These are phyloP conservation scores for Fulica atra DNA, from an alignment of 2,113 vertebrate genomes.

Conservation along the genomic window DNA sequence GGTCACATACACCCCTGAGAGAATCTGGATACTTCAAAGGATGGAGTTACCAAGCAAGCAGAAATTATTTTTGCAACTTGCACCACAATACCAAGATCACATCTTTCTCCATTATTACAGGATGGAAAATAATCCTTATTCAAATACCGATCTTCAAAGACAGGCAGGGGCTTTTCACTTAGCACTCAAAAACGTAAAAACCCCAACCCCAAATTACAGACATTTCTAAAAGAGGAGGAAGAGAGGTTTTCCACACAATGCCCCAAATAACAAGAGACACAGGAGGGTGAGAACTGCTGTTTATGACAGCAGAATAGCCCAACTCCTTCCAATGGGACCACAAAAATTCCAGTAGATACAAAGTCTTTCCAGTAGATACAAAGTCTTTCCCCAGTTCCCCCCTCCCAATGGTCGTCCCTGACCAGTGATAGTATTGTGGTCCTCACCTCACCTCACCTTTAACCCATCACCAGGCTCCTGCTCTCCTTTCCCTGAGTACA, in stretches of 20 bases:
- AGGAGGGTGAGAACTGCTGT: background rate
- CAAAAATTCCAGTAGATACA: background rate
- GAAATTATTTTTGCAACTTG: conserved; percentile 55
- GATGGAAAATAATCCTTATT: conserved; percentile 21
- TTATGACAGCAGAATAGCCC: background rate
- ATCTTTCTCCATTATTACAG: background rate
- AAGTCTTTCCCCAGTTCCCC: background rate
- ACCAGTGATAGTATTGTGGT: background rate
- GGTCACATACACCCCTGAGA: conserved; percentile 60
- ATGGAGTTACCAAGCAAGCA: conserved; percentile 48
- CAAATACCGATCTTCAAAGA: background rate
- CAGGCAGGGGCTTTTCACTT: background rate
- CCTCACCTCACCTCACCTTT: background rate
- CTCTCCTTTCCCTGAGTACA: background rate
- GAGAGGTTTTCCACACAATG: background rate
- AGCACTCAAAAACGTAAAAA: background rate
- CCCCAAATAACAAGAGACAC: background rate
- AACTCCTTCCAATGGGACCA: background rate
- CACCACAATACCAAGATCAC: conserved; percentile 31
- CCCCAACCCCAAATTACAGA: background rate
- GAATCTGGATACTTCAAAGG: conserved; percentile 60
- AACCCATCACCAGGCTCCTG: background rate
- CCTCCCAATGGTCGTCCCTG: rapidly evolving
- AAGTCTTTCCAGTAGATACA: background rate
- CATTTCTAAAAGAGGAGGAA: background rate